Percentiles rank a stretch among this genome's conserved stretches.
Conservation (phyloP, 2,113 vertebrate species). For the Perca fluviatilis region DNA sequence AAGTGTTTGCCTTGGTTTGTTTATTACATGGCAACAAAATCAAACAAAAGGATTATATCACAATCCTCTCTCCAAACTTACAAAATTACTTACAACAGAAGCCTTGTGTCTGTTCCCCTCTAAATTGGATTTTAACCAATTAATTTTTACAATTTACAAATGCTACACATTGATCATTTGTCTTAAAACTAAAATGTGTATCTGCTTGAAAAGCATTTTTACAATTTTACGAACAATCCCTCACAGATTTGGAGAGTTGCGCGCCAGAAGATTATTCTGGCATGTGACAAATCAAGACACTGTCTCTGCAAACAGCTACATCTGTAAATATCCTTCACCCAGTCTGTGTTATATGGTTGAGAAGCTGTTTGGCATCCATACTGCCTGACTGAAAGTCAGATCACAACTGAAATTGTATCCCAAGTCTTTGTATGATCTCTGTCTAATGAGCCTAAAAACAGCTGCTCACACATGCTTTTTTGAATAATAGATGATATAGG, state of each 20-base stretch:
- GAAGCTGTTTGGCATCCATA: slow-evolving; percentile 10
- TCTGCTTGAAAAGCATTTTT: slow-evolving; percentile 9
- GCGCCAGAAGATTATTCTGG: background rate
- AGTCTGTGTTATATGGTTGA: slow-evolving; percentile 1
- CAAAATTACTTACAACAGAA: background rate
- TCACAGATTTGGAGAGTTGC: background rate
- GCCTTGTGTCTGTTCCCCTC: background rate
- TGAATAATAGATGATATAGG: slow-evolving; percentile 76
- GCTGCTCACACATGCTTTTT: slow-evolving; percentile 59
- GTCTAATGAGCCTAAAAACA: slow-evolving; percentile 66
- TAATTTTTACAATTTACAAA: background rate
- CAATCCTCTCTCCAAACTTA: background rate
- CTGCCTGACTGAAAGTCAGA: slow-evolving; percentile 12
- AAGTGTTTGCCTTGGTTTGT: background rate
- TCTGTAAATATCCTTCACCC: background rate
- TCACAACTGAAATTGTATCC: slow-evolving; percentile 43
- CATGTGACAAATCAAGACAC: slow-evolving; percentile 15
- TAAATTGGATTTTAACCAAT: slow-evolving; percentile 6
- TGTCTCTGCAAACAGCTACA: slow-evolving; percentile 14
- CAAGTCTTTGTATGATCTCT: slow-evolving; percentile 29
- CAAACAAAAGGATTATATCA: background rate
- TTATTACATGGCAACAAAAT: background rate
- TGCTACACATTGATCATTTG: background rate
- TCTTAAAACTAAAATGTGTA: slow-evolving; percentile 14
- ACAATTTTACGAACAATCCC: background rate